Conservation (phyloP, 2,797 vertebrate genomes). For the Aotus griseimembra region DNA sequence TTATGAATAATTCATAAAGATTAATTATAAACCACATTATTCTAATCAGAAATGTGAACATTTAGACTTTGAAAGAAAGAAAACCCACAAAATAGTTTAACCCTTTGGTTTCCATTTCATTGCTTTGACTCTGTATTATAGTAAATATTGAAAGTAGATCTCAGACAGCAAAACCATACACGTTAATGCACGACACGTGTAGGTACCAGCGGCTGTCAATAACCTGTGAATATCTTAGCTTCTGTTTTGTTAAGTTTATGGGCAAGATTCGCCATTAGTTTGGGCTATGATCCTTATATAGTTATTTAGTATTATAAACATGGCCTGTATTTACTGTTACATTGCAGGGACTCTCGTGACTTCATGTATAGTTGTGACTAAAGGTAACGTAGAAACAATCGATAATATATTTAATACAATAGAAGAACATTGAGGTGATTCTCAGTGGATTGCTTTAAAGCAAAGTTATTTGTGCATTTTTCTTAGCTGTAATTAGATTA, state of each 20-base stretch:
- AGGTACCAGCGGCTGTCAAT: not conserved
- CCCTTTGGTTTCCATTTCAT: conserved; percentile 89
- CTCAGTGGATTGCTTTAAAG: conserved; percentile 9
- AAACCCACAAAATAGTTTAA: conserved; percentile 84
- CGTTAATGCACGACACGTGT: not conserved
- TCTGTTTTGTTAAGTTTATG: not conserved
- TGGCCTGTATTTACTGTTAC: conserved; percentile 37
- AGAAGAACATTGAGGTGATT: conserved; percentile 59
- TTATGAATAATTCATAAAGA: conserved; percentile 75
- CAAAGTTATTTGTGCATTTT: conserved; percentile 28
- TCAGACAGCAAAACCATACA: conserved; percentile 2
- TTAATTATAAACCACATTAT: conserved; percentile 61
- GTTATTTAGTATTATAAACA: not conserved
- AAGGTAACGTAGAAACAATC: conserved; percentile 67
- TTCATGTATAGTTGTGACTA: conserved; percentile 81
- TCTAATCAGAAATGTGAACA: conserved; percentile 80
- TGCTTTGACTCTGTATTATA: conserved; percentile 79
- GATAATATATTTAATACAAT: not conserved
- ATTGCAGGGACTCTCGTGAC: conserved; percentile 81
- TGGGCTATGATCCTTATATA: not conserved
- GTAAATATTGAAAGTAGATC: conserved; percentile 68
- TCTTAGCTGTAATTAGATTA: conserved; percentile 49
- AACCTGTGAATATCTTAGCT: not conserved
- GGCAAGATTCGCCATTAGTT: not conserved
- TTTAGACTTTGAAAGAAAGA: conserved; percentile 79